Base-by-base conservation (phyloP, 1,140 invertebrate genomes). In the Tribolium madens region DNA sequence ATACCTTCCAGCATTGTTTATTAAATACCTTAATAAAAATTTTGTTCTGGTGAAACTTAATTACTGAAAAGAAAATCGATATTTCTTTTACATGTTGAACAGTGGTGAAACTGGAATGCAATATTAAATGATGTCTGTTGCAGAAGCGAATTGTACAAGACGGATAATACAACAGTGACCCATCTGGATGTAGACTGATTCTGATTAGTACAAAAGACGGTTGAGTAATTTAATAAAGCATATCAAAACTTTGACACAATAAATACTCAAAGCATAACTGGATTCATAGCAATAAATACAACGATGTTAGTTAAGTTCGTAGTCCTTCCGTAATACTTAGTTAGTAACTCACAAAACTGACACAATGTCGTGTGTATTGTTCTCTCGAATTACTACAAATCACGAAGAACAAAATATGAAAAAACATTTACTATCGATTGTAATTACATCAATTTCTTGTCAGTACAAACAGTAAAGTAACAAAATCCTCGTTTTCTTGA, bases 401-500 rank as follows among this genome's bases (percentile, higher is more conserved):
- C 26, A 42, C 31, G 57, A 64, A 13, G 21, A n/a, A 26, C 21
- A 26, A 18, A 14, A 33, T 33, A 26, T 6, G n/a, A 64, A 64
- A 13, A 33, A 21, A 42, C 36, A 42, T 42, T 42, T 26, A 26
- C 21, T 26, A 26, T 26, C 21, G 21, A 26, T 26, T 26, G 21
- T 26, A 26, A 26, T 26, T 26, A 5, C 21, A 5, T 91, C 77
- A 91, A 36, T 48, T 79, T 77, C 83, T 97, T 95, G 84, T 97
- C 97, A n/a, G n/a, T n/a, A n/a, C n/a, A n/a, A n/a, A n/a, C n/a
- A n/a, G n/a, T 21, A 98, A 87, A 53, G 98, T 91, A 7, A 94
- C 95, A 82, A 96, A 97, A 3, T 88, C 88, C 82, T 91, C 91
- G 96, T 96, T 85, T 83, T 95, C 92, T 52, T 90, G 87, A 77